phyloP scores from a whole-genome alignment of 2,113 vertebrate species.

The Tiliqua scincoides region DNA sequence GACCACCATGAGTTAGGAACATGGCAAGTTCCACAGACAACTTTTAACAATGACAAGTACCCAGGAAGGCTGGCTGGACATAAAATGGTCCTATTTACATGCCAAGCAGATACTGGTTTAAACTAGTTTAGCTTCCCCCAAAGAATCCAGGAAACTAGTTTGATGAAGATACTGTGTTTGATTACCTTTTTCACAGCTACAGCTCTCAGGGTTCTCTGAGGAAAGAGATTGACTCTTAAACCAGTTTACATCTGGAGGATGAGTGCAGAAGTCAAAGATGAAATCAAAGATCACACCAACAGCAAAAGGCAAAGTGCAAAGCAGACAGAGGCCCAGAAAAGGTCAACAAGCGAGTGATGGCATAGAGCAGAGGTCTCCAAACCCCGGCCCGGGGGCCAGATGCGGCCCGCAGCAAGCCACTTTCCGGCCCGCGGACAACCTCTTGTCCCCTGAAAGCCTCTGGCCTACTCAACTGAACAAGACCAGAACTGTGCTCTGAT shows the following conservation, averaged over 20 bases:
- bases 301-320: background rate
- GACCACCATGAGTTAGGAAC: background rate
- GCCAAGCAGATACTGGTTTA: no score
- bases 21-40: background rate
- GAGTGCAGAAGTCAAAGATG: background rate
- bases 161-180: background rate
- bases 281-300: background rate
- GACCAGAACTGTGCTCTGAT: no score
- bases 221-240: background rate
- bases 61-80: background rate
- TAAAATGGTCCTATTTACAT: background rate
- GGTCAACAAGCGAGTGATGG: background rate
- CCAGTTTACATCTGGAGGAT: background rate
- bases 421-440: no score
- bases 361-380: no score
- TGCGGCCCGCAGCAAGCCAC: no score
- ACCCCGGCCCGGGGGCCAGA: no score
- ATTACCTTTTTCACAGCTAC: background rate
- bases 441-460: no score
- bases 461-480: no score
- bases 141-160: background rate
- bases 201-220: background rate
- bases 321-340: background rate
- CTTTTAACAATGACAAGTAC: background rate
- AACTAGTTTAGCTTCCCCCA: no score